These are phyloP conservation scores for Thunnus albacares DNA, from an alignment of 2,797 vertebrate genomes.

Conservation along the genomic window DNA sequence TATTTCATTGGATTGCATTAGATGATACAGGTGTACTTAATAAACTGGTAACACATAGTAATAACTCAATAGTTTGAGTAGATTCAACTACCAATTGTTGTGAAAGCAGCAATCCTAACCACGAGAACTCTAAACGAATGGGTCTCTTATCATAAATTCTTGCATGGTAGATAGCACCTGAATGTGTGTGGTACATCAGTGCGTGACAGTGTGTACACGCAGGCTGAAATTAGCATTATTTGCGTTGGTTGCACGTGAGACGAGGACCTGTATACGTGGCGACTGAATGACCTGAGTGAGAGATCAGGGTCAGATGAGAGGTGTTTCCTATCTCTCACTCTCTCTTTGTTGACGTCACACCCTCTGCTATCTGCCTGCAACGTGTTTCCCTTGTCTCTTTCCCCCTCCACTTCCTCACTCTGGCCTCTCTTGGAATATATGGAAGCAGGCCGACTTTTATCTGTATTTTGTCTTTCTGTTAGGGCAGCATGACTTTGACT, in stretches of 20 bases:
- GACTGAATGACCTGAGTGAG: constrained; percentile 39
- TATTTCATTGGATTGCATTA: background rate
- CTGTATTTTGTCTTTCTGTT: constrained; percentile 67
- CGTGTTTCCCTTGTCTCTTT: constrained; percentile 50
- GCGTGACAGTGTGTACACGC: background rate
- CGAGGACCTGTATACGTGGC: constrained; percentile 32
- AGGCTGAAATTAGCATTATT: constrained; percentile 26
- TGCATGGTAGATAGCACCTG: background rate
- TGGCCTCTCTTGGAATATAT: constrained; percentile 24
- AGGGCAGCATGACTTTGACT: constrained; percentile 66
- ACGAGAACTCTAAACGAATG: background rate
- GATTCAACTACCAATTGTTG: background rate
- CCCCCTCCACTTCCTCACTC: constrained; percentile 38
- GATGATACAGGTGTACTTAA: background rate
- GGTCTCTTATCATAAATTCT: background rate
- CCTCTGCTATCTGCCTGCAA: constrained; percentile 62
- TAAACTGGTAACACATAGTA: background rate
- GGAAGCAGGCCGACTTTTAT: constrained; percentile 37
- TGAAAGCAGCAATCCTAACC: background rate
- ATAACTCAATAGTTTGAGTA: background rate
- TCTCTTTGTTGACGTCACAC: constrained; percentile 62
- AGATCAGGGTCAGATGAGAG: constrained; percentile 74
- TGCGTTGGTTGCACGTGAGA: constrained; percentile 29
- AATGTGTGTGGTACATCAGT: background rate
- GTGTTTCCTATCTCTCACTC: constrained; percentile 63